Evolutionary conservation across 2,113 vertebrate species (phyloP).

Genomic region (Redunca redunca): DNA sequence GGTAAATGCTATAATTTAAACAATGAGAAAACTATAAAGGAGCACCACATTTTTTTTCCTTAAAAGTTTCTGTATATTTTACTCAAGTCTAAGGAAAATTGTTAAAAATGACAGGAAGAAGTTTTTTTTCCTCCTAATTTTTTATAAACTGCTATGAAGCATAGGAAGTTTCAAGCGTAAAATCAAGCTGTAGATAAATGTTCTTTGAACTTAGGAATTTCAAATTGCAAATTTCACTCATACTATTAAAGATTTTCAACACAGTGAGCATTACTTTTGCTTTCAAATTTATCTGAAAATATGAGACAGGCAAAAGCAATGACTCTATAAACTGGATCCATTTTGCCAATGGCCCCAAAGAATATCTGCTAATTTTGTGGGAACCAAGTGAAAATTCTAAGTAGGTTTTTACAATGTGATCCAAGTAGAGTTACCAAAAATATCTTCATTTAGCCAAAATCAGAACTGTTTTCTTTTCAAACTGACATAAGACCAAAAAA

Average conservation of each 20-base stretch:
- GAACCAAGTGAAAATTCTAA: conserved; percentile 18
- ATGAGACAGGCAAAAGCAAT: not conserved
- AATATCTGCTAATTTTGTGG: not conserved
- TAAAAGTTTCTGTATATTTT: not conserved
- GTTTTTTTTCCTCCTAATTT: not conserved
- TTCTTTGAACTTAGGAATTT: conserved; percentile 53
- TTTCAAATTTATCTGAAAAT: conserved; percentile 37
- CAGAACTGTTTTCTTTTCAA: conserved; percentile 15
- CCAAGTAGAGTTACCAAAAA: conserved; percentile 18
- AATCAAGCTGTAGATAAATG: conserved; percentile 51
- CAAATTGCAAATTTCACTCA: conserved; percentile 40
- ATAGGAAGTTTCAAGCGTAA: not conserved
- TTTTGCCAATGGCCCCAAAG: not conserved
- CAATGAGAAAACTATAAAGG: not conserved
- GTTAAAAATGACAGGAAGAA: not conserved
- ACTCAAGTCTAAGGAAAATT: not conserved
- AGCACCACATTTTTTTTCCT: not conserved
- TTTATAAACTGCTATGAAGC: conserved; percentile 19
- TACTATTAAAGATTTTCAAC: conserved; percentile 38
- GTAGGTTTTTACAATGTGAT: conserved; percentile 21
- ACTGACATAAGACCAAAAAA: not conserved
- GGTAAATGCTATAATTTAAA: not conserved
- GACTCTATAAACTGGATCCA: conserved; percentile 12
- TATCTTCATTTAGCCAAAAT: conserved; percentile 10
- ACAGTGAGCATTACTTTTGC: not conserved